These are phyloP conservation scores for Babylonia areolata DNA, from an alignment of 1,140 invertebrate genomes.

Conservation along the genomic window DNA sequence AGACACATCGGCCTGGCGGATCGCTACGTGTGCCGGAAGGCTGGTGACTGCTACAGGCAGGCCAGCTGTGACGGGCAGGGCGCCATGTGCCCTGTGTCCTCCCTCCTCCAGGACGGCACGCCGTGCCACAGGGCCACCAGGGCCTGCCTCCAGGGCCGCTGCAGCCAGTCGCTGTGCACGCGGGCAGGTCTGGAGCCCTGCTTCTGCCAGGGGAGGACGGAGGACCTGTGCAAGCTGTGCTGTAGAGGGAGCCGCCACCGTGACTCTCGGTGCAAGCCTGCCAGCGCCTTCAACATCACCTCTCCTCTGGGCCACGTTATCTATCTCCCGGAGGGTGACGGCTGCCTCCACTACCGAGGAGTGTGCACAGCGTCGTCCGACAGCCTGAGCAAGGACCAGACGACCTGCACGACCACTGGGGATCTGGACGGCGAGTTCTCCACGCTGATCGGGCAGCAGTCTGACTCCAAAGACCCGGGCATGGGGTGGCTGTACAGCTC, in stretches of 20 bases:
- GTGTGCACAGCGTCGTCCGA: background rate
- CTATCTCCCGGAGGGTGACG: conserved; percentile 19
- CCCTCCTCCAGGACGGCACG: conserved; percentile 42
- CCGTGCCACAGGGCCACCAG: conserved; percentile 52
- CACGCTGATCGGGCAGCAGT: conserved; percentile 5
- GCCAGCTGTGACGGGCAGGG: conserved; percentile 53
- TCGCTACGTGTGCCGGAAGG: conserved; percentile 46
- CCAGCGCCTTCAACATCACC: conserved; percentile 25
- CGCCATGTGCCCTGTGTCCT: conserved; percentile 48
- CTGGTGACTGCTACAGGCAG: conserved; percentile 48
- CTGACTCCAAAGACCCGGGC: too few species aligned
- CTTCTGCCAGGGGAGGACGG: conserved; percentile 1
- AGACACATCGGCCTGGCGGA: background rate
- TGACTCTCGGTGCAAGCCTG: background rate
- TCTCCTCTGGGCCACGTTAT: background rate
- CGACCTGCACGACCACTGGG: background rate
- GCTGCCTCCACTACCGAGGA: conserved; percentile 25
- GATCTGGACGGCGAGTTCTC: background rate
- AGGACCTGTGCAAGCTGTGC: conserved; percentile 38
- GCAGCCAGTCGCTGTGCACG: conserved; percentile 35
- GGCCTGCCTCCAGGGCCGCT: conserved; percentile 52
- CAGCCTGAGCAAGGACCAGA: background rate
- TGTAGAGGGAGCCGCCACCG: background rate
- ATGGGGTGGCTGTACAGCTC: too few species aligned
- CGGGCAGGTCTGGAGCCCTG: conserved; percentile 13